Conservation (phyloP, 2,888 invertebrate species). For the Temnothorax rugatulus region DNA sequence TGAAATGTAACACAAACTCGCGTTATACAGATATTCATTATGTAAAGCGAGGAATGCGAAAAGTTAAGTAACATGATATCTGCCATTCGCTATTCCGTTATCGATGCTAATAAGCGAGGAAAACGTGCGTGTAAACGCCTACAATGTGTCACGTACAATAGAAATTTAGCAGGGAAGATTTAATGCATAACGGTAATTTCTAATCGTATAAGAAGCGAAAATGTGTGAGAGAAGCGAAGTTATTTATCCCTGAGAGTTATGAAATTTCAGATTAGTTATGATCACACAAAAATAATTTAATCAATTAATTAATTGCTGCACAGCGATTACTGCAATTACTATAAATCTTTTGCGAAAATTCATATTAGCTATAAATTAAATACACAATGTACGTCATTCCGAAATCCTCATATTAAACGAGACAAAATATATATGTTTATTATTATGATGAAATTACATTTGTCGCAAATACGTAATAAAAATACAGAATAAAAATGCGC, state of each 20-base stretch:
- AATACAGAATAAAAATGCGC: background rate
- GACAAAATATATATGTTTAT: background rate
- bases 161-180: conserved; percentile 20
- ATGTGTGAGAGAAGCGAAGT: background rate
- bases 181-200: conserved; percentile 10
- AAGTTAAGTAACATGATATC: conserved; percentile 33
- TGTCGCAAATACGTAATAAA: background rate
- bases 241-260: background rate
- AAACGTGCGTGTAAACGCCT: conserved; percentile 39
- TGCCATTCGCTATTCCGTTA: background rate
- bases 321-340: background rate
- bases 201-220: conserved; percentile 1
- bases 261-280: background rate
- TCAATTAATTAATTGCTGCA: conserved; percentile 1
- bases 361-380: background rate
- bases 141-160: conserved; percentile 31
- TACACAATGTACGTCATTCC: background rate
- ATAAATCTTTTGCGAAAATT: conserved; percentile 3
- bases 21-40: conserved; percentile 16
- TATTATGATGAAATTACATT: background rate
- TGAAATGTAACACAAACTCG: conserved; percentile 2
- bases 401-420: background rate
- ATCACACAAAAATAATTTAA: background rate
- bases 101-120: conserved; percentile 36
- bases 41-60: conserved; percentile 22